Conservation (phyloP, 1,140 invertebrate species). For the Zaprionus inermis region DNA sequence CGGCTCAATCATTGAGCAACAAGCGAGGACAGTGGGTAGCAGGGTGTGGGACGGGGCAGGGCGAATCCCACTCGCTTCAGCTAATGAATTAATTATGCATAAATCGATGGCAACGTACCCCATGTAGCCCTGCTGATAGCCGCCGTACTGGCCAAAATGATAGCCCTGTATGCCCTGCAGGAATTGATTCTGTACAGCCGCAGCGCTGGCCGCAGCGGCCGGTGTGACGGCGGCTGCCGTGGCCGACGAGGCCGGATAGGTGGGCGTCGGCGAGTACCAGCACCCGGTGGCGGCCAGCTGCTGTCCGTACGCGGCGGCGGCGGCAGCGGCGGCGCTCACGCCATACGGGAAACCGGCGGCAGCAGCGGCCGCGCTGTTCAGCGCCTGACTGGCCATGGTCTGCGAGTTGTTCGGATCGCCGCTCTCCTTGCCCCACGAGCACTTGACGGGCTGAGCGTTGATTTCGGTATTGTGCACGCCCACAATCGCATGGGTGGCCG, state of each 20-base stretch:
- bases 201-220: constrained; percentile 89
- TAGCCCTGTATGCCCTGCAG: constrained; percentile 93
- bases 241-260: constrained; percentile 86
- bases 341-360: constrained; percentile 81
- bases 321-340: constrained; percentile 76
- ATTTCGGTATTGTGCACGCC: constrained; percentile 98
- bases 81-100: constrained; percentile 59
- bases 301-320: constrained; percentile 82
- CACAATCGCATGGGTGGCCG: constrained; percentile 98
- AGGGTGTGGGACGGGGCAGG: neutral
- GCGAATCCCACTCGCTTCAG: constrained; percentile 16
- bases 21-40: constrained; percentile 19
- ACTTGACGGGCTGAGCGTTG: constrained; percentile 98
- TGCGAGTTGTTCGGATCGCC: constrained; percentile 94
- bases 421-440: constrained; percentile 99
- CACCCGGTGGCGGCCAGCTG: constrained; percentile 86
- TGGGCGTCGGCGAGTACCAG: constrained; percentile 90
- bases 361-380: constrained; percentile 75
- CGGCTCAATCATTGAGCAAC: constrained; percentile 72
- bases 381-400: constrained; percentile 87
- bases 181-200: constrained; percentile 87
- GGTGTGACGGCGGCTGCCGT: constrained; percentile 85
- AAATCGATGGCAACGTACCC: constrained; percentile 85
- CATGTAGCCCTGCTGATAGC: constrained; percentile 92
- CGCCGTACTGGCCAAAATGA: constrained; percentile 90